phyloP scores from a whole-genome alignment of 1,140 invertebrate genomes.

The Lasaia peninsularis region DNA sequence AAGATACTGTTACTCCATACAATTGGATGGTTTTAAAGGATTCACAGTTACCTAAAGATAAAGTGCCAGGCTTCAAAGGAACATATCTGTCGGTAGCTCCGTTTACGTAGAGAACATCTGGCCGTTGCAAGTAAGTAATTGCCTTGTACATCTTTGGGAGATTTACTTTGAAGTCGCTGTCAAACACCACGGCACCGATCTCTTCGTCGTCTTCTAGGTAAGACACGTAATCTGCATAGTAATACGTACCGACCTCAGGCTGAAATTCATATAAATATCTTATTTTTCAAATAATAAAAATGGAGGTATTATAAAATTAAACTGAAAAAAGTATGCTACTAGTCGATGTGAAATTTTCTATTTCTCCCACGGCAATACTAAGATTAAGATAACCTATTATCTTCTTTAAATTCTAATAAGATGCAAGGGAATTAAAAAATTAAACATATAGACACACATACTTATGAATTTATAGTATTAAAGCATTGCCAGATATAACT shows the following conservation, averaged over 20 bases:
- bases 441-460: too few relatives aligned
- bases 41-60: constrained; percentile 41
- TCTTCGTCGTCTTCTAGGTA: constrained; percentile 58
- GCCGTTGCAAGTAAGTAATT: constrained; percentile 59
- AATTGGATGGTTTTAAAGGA: background rate
- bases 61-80: constrained; percentile 43
- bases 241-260: constrained; percentile 51
- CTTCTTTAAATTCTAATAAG: too few relatives aligned
- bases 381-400: too few relatives aligned
- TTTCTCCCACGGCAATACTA: too few relatives aligned
- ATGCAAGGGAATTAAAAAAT: too few relatives aligned
- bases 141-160: constrained; percentile 68
- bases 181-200: constrained; percentile 74
- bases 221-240: constrained; percentile 41
- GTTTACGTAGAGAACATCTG: constrained; percentile 68
- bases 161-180: constrained; percentile 74
- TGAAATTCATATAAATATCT: constrained; percentile 29
- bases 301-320: background rate
- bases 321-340: background rate
- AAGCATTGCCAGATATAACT: too few relatives aligned
- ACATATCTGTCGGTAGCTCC: constrained; percentile 72
- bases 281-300: too few relatives aligned
- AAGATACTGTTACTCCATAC: too few relatives aligned
- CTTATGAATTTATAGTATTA: too few relatives aligned
- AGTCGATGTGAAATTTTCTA: background rate